Evolutionary conservation across 2,113 vertebrate species (phyloP), one percentile per base, ranked within the genome.

Genomic region (Amazona vittata): DNA sequence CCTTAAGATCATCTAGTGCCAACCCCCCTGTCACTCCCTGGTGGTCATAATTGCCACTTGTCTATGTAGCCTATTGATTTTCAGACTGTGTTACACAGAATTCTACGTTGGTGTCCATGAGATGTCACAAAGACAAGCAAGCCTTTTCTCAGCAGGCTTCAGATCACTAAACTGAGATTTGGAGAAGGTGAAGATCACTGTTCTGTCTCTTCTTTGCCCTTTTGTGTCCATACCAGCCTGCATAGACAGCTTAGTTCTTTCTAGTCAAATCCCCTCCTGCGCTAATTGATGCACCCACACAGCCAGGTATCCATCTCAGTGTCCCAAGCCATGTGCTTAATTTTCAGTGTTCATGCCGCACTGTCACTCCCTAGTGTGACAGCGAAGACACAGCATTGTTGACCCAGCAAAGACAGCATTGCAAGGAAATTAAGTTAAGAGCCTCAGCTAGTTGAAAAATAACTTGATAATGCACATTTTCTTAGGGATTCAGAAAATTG

Each of bases 281-380:
- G 0, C 24, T 26, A 5, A 55, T 59, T 37, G n/a, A 17, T 4
- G 33, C 43, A 60, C 12, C 16, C 63, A 16, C 5, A 5, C 20
- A 10, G 5, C 6, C 19, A 22, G 21, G 33, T 22, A n/a, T 10
- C 57, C 57, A 35, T 15, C 29, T 10, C 5, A 2, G 41, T 5
- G 11, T 35, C 67, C 43, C 75, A 57, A 62, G 55, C n/a, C 46
- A 14, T 2, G 14, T 21, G 43, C 63, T 89, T 50, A 26, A 41
- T 15, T n/a, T 43, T 53, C 43, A 26, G 0, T 7, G 12, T 21
- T 68, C 31, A 5, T 4, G 1, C 49, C 41, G 31, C 62, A 12
- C 0, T 53, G 75, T 52, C 75, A 37, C 39, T 79, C 62, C 26
- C 41, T 24, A 31, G 41, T 4, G 57, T 59, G 57, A 35, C 57